Percentiles rank a stretch among this genome's conserved stretches.
Evolutionary conservation across 2,113 vertebrate species (phyloP).

Genomic region (Callipepla californica): DNA sequence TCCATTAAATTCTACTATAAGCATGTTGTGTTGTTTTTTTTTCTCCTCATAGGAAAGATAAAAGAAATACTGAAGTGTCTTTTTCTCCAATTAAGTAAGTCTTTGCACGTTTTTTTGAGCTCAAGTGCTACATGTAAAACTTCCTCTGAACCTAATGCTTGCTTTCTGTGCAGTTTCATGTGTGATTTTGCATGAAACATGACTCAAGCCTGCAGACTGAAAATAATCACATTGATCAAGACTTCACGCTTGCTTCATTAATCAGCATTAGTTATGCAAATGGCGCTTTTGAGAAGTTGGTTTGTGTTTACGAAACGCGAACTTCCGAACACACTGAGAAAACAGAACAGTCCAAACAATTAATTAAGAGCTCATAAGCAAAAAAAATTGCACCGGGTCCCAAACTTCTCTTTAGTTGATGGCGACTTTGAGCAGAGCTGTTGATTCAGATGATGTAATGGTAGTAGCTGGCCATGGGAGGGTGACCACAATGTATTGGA

Average conservation of each 20-base stretch:
- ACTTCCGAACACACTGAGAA: fast-evolving
- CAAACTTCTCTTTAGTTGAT: not conserved
- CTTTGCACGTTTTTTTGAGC: not conserved
- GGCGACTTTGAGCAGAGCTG: not conserved
- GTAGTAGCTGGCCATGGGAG: not conserved
- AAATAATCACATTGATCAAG: not conserved
- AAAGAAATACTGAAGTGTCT: conserved; percentile 79
- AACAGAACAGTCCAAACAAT: not conserved
- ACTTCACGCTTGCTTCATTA: not conserved
- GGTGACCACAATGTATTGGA: not conserved
- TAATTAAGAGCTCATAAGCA: not conserved
- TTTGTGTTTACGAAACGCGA: not conserved
- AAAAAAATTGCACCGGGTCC: not conserved
- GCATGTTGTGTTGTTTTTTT: conserved; percentile 26
- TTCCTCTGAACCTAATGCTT: not conserved
- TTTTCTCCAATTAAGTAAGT: conserved; percentile 84
- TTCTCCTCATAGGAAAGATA: conserved; percentile 71
- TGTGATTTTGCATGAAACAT: not conserved
- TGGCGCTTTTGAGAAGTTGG: not conserved
- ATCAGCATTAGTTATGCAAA: not conserved
- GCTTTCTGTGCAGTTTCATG: not conserved
- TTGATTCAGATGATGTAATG: not conserved
- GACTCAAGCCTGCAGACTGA: not conserved
- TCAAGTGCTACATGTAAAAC: not conserved
- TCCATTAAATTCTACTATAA: not conserved